Percentiles rank a stretch among this genome's conserved stretches.
phyloP scores from a whole-genome alignment of 2,113 vertebrate species.

The Myrmophylax atrothorax region DNA sequence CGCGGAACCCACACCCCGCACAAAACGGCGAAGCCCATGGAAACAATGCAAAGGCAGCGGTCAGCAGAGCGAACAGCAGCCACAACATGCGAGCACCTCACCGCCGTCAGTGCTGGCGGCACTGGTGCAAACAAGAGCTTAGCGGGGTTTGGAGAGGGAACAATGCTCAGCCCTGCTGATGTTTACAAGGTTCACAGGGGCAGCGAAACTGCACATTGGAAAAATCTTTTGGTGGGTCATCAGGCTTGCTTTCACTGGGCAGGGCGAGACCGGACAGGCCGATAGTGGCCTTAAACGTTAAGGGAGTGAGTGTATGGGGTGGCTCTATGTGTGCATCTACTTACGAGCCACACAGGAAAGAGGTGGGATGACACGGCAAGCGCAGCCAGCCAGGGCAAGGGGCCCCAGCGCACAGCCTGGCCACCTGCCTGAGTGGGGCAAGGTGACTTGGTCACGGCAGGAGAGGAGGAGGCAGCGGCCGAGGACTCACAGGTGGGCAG shows the following conservation, averaged over 20 bases:
- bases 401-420: too few relatives aligned
- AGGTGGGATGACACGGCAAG: too few relatives aligned
- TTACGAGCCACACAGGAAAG: too few relatives aligned
- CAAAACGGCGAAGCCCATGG: background rate
- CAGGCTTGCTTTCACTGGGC: background rate
- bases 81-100: background rate
- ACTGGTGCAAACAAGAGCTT: background rate
- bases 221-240: background rate
- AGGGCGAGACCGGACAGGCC: background rate
- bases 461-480: background rate
- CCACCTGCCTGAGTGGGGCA: background rate
- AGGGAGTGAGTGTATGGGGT: too few relatives aligned
- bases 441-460: accelerated
- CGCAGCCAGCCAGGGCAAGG: accelerated
- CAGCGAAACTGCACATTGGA: background rate
- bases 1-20: accelerated
- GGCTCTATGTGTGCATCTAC: background rate
- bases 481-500: background rate
- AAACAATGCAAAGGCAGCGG: background rate
- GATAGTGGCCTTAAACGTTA: accelerated
- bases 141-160: background rate
- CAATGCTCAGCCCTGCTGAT: background rate
- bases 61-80: background rate
- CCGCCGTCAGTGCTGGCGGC: background rate
- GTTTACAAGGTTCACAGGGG: background rate